Base-by-base conservation (phyloP, 2,797 vertebrate species). In the Paedocypris micromegethes region DNA sequence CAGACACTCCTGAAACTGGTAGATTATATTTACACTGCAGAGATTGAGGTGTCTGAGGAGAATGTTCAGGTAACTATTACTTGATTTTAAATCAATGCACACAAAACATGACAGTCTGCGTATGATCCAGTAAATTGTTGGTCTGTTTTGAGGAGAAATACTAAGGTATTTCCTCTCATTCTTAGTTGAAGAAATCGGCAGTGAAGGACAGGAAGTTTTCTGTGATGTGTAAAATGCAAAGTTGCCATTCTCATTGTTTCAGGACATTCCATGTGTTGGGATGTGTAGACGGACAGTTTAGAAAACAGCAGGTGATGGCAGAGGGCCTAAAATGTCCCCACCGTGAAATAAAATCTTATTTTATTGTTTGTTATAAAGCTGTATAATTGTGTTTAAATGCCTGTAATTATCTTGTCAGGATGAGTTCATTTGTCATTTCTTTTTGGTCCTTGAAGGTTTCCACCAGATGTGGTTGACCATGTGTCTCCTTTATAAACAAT, bases 41-140 rank as follows among this genome's bases (percentile, higher is more conserved):
- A 98, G 85, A 94, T 98, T 0, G 93, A 97, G 76, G 93, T 98
- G 80, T 95, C 94, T 0, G 96, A 98, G 67, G 94, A 98, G 80
- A 98, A 97, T 0, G 96, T 98, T 59, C 96, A 98, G 93, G 96
- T 97, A 78, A 81, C 23, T 23, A 23, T 23, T 23, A 23, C 23
- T 23, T 23, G 23, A 23, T 23, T 23, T 23, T 23, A 1, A 23
- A 23, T 23, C 23, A 23, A 23, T 23, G 23, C 23, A 23, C 23
- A 23, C 23, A 23, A 23, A 23, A 23, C 23, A 23, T 23, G 23
- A 23, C 23, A 23, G 23, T 23, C 23, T 1, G 23, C 23, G 23
- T 23, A 23, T 23, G 23, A 23, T 23, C 23, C 23, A 23, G 23
- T 23, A 23, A 23, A 23, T 23, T 23, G 23, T 23, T 23, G 6